Conservation (phyloP, 2,797 vertebrate genomes). For the Sardinella longiceps region DNA sequence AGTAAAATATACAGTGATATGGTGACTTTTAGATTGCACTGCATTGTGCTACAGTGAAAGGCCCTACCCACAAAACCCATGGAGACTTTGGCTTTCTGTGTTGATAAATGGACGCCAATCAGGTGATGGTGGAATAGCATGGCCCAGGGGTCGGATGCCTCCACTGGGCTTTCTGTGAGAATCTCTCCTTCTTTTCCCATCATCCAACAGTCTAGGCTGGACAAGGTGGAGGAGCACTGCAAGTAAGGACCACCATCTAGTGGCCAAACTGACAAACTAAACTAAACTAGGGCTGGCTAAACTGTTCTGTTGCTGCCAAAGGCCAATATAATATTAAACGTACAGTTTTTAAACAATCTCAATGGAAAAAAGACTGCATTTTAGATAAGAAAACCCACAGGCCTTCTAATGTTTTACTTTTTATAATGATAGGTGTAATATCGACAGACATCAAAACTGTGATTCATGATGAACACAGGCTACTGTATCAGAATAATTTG, state of each 20-base stretch:
- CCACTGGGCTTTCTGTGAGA: background rate
- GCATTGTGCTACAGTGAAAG: background rate
- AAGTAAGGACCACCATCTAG: background rate
- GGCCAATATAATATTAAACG: no score
- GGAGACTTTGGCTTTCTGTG: background rate
- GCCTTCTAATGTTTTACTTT: no score
- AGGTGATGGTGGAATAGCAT: background rate
- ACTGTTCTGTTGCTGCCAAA: background rate
- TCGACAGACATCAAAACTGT: no score
- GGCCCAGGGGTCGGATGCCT: background rate
- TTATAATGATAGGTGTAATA: no score
- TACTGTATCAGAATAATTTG: no score
- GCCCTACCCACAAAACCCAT: background rate
- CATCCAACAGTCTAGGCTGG: background rate
- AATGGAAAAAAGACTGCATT: no score
- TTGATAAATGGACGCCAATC: background rate
- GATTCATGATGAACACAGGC: no score
- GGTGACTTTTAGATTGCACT: background rate
- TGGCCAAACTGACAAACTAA: background rate
- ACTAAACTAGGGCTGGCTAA: no score
- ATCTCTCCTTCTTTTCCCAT: background rate
- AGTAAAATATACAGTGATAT: no score
- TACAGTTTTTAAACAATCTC: no score
- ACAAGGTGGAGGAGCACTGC: background rate
- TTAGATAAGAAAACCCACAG: no score